These are phyloP conservation scores for Microtus pennsylvanicus DNA, from an alignment of 2,113 vertebrate genomes.

Conservation along the genomic window DNA sequence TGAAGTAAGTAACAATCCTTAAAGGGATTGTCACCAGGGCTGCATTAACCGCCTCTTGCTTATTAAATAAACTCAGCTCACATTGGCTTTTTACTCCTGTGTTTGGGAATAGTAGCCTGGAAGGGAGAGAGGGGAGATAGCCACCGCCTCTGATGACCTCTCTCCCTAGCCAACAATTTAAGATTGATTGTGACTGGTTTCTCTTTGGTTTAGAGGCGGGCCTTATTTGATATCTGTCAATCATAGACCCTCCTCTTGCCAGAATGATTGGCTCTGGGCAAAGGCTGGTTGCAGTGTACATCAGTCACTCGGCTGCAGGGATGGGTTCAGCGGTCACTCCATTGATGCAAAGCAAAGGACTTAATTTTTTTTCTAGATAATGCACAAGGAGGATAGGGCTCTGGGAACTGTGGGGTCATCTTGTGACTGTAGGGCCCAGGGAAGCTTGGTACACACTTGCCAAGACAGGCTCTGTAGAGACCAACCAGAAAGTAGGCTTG, in stretches of 20 bases:
- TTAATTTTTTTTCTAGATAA: not conserved
- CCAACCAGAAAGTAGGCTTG: too few relatives aligned
- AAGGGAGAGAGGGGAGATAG: not conserved
- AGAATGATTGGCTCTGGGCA: not conserved
- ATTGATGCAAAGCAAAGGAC: not conserved
- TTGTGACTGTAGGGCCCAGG: not conserved
- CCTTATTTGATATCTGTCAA: not conserved
- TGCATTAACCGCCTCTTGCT: not conserved
- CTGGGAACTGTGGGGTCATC: not conserved
- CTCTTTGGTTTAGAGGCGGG: not conserved
- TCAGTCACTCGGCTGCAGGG: not conserved
- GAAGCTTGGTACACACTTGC: too few relatives aligned
- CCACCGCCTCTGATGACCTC: accelerated
- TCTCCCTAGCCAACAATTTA: accelerated
- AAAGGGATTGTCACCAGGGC: not conserved
- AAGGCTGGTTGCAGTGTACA: not conserved
- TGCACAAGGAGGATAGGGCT: not conserved
- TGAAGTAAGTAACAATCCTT: not conserved
- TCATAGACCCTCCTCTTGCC: not conserved
- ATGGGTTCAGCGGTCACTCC: not conserved
- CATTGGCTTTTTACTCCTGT: not conserved
- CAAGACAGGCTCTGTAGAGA: too few relatives aligned
- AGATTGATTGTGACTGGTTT: not conserved
- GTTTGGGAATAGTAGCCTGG: not conserved
- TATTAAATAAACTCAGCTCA: not conserved